Evolutionary conservation across 2,888 invertebrate species (phyloP), one percentile per base, ranked within the genome.

Genomic region (Conomelus anceps): DNA sequence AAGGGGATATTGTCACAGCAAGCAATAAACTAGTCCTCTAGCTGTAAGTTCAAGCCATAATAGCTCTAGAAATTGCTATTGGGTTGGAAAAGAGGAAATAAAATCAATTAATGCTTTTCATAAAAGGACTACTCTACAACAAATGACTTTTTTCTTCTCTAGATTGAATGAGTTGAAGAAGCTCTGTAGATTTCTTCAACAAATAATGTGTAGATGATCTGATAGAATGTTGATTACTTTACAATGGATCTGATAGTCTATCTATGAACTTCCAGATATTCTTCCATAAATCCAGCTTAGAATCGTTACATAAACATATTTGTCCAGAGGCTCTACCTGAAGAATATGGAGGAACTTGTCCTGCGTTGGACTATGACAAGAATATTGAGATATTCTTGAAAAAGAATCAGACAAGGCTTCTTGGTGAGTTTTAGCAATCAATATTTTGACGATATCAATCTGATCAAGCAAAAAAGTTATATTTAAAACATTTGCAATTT

Each of bases 241-340:
- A 13, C 24, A 24, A 24, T 24, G 23, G 3, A 22, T 4, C 23
- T 88, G 22, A 84, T 22, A 84, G 22, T n/a, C n/a, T n/a, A n/a
- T n/a, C 6, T 29, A 13, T 41, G 84, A 22, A 17, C 89, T 91
- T 89, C n/a, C 90, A 94, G 92, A 95, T 96, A 90, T 94, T 93
- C 93, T 96, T 96, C 93, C 97, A 97, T 92, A 97, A 97, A 0
- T 94, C 95, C 85, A 95, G 97, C 92, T 94, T 95, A 94, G 94
- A 94, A 24, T 96, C 96, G 0, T 94, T 97, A 0, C 97, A 97
- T 92, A 94, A 96, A 90, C 96, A 97, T 92, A 95, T 97, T 11
- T 93, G 94, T 41, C 96, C 96, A 0, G 95, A 95, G 34, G 94
- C 95, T 92, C 93, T 97, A 85, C 97, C 97, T 0, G 95, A 95